phyloP scores from a whole-genome alignment of 2,888 invertebrate species.

The Ischnura elegans region DNA sequence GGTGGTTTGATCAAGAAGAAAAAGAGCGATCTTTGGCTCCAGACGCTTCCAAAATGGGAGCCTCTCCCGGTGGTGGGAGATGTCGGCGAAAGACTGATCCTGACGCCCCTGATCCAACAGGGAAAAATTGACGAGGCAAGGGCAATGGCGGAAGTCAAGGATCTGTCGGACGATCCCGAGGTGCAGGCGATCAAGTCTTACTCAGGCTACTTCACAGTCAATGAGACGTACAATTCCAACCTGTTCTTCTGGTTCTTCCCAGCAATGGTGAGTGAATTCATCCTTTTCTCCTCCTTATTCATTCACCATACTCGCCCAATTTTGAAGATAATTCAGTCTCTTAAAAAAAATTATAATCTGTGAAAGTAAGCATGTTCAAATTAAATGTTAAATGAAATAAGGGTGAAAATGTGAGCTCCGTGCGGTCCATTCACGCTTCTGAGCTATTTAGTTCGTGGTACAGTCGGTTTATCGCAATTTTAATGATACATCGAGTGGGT shows the following conservation, averaged over 20 bases:
- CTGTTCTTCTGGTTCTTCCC: conserved; percentile 80
- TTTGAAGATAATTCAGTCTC: no score
- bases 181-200: conserved; percentile 74
- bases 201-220: conserved; percentile 77
- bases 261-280: conserved; percentile 76
- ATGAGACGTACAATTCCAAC: conserved; percentile 77
- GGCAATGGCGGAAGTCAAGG: conserved; percentile 6
- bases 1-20: neutral
- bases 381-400: no score
- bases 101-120: neutral
- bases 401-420: no score
- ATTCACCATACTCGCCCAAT: no score
- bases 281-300: no score
- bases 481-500: no score
- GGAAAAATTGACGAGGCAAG: conserved; percentile 13
- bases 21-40: neutral
- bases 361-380: no score
- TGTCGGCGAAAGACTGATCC: neutral
- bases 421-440: no score
- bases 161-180: conserved; percentile 62
- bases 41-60: neutral
- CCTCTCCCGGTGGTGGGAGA: neutral
- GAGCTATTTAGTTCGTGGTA: no score
- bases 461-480: no score
- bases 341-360: no score